Conservation (phyloP, 2,888 invertebrate species). For the Aproaerema taeniolella region DNA sequence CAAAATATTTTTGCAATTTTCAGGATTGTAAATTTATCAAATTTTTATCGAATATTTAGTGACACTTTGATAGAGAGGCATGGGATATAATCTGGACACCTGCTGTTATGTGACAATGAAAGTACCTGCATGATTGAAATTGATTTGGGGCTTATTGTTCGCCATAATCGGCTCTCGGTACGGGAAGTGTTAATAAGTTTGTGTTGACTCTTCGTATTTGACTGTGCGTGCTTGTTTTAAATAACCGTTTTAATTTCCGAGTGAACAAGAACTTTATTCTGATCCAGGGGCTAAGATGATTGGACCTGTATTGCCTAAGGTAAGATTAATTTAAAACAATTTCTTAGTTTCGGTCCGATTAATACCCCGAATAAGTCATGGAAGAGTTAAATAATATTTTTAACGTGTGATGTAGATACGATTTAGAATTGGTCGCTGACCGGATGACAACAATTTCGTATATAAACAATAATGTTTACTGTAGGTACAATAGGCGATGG, state of each 20-base stretch:
- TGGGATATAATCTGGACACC: slow-evolving; percentile 39
- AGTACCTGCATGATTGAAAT: slow-evolving; percentile 21
- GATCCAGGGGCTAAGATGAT: background rate
- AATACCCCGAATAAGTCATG: too few species aligned
- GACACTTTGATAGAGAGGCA: slow-evolving; percentile 30
- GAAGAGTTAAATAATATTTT: too few species aligned
- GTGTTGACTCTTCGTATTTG: background rate
- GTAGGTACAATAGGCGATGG: too few species aligned
- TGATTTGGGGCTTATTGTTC: background rate
- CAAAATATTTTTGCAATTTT: slow-evolving; percentile 5
- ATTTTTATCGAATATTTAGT: slow-evolving; percentile 20
- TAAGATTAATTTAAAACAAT: too few species aligned
- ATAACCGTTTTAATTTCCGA: background rate
- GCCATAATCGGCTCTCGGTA: too few species aligned
- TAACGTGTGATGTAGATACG: too few species aligned
- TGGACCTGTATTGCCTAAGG: background rate
- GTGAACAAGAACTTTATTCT: background rate
- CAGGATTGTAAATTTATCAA: slow-evolving; percentile 3
- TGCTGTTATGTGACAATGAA: slow-evolving; percentile 42
- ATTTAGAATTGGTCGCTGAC: too few species aligned
- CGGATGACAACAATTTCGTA: too few species aligned
- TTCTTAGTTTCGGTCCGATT: too few species aligned
- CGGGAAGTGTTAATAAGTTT: background rate
- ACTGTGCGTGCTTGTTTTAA: background rate
- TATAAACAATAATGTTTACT: too few species aligned